Evolutionary conservation across 2,113 vertebrate species (phyloP).

Genomic region (Mungos mungo): DNA sequence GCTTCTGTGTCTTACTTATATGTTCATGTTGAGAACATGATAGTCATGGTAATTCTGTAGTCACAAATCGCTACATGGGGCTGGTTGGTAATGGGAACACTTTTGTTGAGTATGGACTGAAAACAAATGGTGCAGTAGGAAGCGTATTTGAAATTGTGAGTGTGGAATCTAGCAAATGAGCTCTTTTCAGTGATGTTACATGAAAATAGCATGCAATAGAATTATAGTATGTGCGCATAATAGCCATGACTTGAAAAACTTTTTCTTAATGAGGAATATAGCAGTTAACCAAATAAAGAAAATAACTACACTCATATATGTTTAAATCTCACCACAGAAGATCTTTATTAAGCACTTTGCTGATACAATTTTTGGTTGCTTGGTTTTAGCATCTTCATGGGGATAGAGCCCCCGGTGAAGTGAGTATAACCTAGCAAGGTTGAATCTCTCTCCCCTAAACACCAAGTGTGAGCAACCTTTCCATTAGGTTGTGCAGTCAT

Average conservation of each 20-base stretch:
- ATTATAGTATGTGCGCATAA: not conserved
- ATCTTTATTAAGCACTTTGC: not conserved
- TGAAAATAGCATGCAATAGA: not conserved
- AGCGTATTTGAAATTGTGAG: conserved; percentile 19
- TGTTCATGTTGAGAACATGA: not conserved
- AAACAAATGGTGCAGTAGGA: conserved; percentile 27
- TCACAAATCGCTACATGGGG: not conserved
- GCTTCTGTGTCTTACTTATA: not conserved
- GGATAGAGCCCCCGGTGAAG: not conserved
- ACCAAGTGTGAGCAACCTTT: not conserved
- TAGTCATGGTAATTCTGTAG: not conserved
- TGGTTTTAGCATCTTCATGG: not conserved
- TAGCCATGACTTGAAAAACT: conserved; percentile 12
- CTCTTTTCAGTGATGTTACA: conserved; percentile 21
- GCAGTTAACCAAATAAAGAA: conserved; percentile 3
- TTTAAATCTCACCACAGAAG: conserved; percentile 51
- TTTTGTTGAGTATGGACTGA: not conserved
- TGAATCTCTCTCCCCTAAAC: not conserved
- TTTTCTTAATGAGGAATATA: conserved; percentile 46
- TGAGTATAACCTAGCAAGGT: not conserved
- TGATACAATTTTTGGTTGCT: conserved; percentile 5
- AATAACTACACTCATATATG: not conserved
- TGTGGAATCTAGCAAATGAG: conserved; percentile 2
- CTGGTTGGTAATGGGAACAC: not conserved
- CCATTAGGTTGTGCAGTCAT: not conserved